Evolutionary conservation across 2,113 vertebrate genomes (phyloP).

Genomic region (Epinephelus cyanopodus): DNA sequence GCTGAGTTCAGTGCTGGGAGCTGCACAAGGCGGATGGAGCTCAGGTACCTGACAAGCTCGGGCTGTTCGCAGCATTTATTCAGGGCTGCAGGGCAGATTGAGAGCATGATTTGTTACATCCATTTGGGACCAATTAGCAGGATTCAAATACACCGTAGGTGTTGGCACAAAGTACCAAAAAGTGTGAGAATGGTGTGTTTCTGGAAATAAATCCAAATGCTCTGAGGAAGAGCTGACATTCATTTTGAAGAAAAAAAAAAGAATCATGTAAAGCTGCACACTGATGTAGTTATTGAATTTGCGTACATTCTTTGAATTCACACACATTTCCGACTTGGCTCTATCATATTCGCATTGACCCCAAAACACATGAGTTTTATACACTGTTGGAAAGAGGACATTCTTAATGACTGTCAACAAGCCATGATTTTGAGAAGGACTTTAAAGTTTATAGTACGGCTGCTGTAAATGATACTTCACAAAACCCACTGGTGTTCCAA

Average conservation of each 20-base stretch:
- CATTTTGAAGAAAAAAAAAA: background rate
- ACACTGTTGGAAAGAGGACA: too few relatives aligned
- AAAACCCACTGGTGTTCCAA: too few relatives aligned
- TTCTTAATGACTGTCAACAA: too few relatives aligned
- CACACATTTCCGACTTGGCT: too few relatives aligned
- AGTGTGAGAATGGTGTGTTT: constrained; percentile 17
- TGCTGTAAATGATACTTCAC: too few relatives aligned
- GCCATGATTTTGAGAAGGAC: too few relatives aligned
- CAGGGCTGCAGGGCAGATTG: constrained; percentile 42
- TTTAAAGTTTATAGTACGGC: too few relatives aligned
- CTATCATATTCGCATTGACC: too few relatives aligned
- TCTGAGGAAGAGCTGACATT: constrained; percentile 12
- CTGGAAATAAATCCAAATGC: constrained; percentile 33
- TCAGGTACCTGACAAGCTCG: constrained; percentile 30
- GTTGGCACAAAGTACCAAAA: constrained; percentile 22
- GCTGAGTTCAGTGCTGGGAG: constrained; percentile 37
- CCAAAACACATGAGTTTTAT: too few relatives aligned
- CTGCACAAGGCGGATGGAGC: background rate
- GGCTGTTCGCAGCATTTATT: constrained; percentile 39
- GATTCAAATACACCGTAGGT: constrained; percentile 35
- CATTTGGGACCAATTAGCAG: constrained; percentile 64
- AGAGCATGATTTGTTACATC: constrained; percentile 37
- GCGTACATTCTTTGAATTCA: background rate
- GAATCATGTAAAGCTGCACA: background rate
- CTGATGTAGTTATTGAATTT: background rate